Evolutionary conservation across 2,113 vertebrate species (phyloP).

Genomic region (Nyctibius bracteatus): DNA sequence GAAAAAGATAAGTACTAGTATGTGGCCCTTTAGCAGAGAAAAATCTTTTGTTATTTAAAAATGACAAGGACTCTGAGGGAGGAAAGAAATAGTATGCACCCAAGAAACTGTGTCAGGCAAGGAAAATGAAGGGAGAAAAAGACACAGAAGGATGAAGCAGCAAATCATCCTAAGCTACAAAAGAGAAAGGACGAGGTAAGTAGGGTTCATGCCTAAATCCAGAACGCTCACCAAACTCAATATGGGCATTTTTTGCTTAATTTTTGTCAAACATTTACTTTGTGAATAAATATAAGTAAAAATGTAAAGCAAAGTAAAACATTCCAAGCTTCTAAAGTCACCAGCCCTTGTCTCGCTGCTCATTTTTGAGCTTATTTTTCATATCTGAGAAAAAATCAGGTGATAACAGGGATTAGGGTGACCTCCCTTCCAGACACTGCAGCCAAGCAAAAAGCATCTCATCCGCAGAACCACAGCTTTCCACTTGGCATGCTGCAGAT

Average conservation of each 20-base stretch:
- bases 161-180: background rate
- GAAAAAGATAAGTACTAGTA: background rate
- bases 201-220: background rate
- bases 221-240: background rate
- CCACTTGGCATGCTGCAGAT: background rate
- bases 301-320: background rate
- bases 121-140: background rate
- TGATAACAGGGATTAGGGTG: background rate
- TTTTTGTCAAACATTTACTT: background rate
- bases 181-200: background rate
- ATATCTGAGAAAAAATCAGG: background rate
- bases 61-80: background rate
- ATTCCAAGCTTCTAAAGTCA: background rate
- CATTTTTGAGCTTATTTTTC: background rate
- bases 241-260: background rate
- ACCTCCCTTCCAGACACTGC: background rate
- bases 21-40: background rate
- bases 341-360: background rate
- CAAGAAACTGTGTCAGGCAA: background rate
- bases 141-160: background rate
- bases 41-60: constrained; percentile 6
- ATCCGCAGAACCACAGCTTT: background rate
- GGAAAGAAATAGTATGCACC: background rate
- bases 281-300: background rate
- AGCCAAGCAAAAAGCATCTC: background rate